These are phyloP conservation scores for Cyprinodon variegatus DNA, from an alignment of 2,113 vertebrate genomes.

Conservation along the genomic window DNA sequence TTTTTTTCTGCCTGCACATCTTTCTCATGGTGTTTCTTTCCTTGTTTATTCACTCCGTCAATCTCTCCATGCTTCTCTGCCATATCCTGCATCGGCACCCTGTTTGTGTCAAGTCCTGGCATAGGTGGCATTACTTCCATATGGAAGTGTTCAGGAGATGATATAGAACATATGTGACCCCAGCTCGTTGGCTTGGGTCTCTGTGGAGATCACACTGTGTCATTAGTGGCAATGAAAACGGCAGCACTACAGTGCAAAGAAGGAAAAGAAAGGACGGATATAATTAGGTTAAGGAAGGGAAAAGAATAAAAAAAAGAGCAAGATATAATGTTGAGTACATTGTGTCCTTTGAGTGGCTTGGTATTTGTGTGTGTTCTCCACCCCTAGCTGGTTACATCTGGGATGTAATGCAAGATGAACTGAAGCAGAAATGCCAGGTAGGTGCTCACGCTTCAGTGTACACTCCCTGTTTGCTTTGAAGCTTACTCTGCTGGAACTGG, in stretches of 20 bases:
- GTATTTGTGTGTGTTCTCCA: slow-evolving; percentile 19
- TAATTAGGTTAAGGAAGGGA: slow-evolving; percentile 72
- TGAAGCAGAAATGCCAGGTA: slow-evolving; percentile 58
- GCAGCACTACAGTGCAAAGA: slow-evolving; percentile 60
- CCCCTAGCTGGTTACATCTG: slow-evolving; percentile 45
- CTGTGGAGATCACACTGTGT: slow-evolving; percentile 68
- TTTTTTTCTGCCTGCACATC: slow-evolving; percentile 5
- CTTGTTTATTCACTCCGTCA: slow-evolving; percentile 20
- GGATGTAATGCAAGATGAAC: slow-evolving; percentile 42
- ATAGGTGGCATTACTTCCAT: slow-evolving; percentile 65
- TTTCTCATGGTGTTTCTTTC: slow-evolving; percentile 13
- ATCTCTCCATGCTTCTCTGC: slow-evolving; percentile 13
- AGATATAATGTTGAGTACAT: slow-evolving; percentile 55
- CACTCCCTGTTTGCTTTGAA: slow-evolving; percentile 57
- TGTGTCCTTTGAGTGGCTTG: slow-evolving; percentile 52
- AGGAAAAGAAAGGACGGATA: slow-evolving; percentile 62
- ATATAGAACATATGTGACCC: slow-evolving; percentile 79
- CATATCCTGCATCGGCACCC: slow-evolving; percentile 26
- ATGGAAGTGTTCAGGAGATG: slow-evolving; percentile 77
- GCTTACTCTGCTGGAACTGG: slow-evolving; percentile 37
- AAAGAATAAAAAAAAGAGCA: slow-evolving; percentile 55
- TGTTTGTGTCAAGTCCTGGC: slow-evolving; percentile 67
- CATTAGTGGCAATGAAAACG: slow-evolving; percentile 68
- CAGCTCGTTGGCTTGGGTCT: slow-evolving; percentile 57
- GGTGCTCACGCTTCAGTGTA: slow-evolving; percentile 47